Base-by-base conservation (phyloP, 2,888 invertebrate genomes). In the Rhagonycha lutea region DNA sequence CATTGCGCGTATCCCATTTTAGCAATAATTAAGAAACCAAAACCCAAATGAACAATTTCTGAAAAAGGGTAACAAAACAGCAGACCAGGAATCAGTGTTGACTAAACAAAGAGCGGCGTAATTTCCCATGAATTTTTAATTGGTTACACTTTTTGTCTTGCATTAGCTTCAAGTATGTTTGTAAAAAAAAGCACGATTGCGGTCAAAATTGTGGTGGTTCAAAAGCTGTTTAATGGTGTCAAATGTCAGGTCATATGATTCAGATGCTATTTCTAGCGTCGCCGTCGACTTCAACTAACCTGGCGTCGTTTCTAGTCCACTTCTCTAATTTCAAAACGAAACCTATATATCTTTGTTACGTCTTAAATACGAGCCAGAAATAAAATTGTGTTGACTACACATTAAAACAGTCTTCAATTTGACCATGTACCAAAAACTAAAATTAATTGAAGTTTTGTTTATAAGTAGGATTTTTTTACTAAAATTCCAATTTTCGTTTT, bases 241-340 rank as follows among this genome's bases (percentile, higher is more conserved):
- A 80, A 79, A 81, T 85, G 81, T 83, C 85, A 81, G 83, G 81
- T 83, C 81, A 76, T 80, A 81, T 85, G 85, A 85, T 82, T 84
- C 85, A 85, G 77, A 80, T 75, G 82, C 83, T 85, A 84, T 84
- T 84, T 84, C 84, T 83, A 84, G 83, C 84, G 80, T 80, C 82
- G 81, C 80, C 81, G 82, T 81, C 82, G 80, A 80, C 82, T 81
- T 83, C 81, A 76, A 77, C 75, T 81, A 81, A 81, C 80, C 80
- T 79, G 81, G 80, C 81, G 81, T 81, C 81, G 80, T 72, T 75
- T 78, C 76, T 80, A 81, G 80, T 78, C 80, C 80, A 81, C 80
- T 81, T 81, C 80, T 81, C 80, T 80, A 80, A 80, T 81, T 81
- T 81, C 80, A 79, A 81, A 81, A 81, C 79, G 79, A 78, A 81